Percentiles rank a stretch among this genome's conserved stretches.
Evolutionary conservation across 1,140 invertebrate genomes (phyloP).

Genomic region (Chironomus striatipennis): DNA sequence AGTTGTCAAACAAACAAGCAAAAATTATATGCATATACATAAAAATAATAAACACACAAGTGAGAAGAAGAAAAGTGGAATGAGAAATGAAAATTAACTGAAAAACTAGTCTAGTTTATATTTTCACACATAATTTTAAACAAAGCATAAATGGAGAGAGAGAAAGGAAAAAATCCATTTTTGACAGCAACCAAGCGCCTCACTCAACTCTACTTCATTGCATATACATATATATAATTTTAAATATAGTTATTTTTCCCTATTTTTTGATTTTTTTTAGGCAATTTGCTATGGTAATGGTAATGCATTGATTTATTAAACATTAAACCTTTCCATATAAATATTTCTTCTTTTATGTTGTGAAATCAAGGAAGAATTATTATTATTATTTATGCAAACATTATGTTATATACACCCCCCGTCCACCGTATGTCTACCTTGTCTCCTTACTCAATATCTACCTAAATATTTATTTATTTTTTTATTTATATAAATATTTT

Average conservation of each 20-base stretch:
- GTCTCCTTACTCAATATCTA: no score
- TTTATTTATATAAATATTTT: no score
- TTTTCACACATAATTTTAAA: constrained; percentile 8
- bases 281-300: constrained; percentile 18
- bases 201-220: not conserved
- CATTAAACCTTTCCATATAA: no score
- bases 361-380: not conserved
- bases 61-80: no score
- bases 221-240: not conserved
- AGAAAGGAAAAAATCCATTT: not conserved
- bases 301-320: constrained; percentile 21
- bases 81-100: no score
- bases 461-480: no score
- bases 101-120: no score
- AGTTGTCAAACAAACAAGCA: no score
- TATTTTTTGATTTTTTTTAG: constrained; percentile 4
- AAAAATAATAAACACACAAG: no score
- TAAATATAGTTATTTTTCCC: not conserved
- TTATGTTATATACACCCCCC: no score
- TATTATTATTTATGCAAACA: not conserved
- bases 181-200: not conserved
- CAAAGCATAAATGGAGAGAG: not conserved
- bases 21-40: no score
- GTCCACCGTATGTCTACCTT: no score
- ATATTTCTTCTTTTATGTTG: not conserved